phyloP scores from a whole-genome alignment of 2,113 vertebrate genomes.

The human region GRCh38 chr17:52837501-52838000 shows the following conservation, averaged over 20 bases:
- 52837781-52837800: not conserved
- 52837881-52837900: not conserved
- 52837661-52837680: not conserved
- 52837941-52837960: not conserved
- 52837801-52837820: not conserved
- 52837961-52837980: not conserved
- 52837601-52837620: not conserved
- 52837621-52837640: not conserved
- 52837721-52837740: not conserved
- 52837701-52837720: not conserved
- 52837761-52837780: not conserved
- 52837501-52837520: not conserved
- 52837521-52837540: not conserved
- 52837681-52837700: not conserved
- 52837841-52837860: not conserved
- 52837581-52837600: not conserved
- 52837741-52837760: not conserved
- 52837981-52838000: not conserved
- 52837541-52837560: not conserved
- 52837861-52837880: not conserved
- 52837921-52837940: not conserved
- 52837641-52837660: not conserved
- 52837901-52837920: not conserved
- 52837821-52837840: not conserved
- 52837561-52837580: not conserved